phyloP scores from a whole-genome alignment of 2,113 vertebrate genomes.

The Strix uralensis region DNA sequence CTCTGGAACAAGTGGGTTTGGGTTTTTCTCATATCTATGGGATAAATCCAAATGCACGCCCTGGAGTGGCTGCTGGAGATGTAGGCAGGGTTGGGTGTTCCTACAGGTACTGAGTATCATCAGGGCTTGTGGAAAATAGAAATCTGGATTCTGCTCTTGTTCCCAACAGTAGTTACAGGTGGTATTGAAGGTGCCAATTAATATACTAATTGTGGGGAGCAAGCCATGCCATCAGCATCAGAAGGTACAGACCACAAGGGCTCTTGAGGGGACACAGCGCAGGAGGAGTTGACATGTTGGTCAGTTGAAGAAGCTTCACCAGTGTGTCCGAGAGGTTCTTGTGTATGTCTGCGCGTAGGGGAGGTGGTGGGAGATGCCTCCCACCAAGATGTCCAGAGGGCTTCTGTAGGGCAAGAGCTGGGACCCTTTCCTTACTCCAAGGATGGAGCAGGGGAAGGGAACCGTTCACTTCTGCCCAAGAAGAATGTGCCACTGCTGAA shows the following conservation, averaged over 20 bases:
- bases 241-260: not conserved
- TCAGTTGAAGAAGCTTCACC: not conserved
- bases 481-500: not conserved
- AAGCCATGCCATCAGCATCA: accelerated
- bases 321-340: not conserved
- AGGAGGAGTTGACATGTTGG: not conserved
- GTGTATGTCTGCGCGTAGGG: not conserved
- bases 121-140: not conserved
- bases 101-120: accelerated
- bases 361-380: not conserved
- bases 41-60: not conserved
- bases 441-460: not conserved
- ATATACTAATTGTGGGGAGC: not conserved
- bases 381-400: not conserved
- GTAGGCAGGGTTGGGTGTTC: not conserved
- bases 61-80: not conserved
- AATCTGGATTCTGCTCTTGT: not conserved
- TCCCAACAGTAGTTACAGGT: not conserved
- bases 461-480: accelerated
- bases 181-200: not conserved
- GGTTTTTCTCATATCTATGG: not conserved
- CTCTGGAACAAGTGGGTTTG: not conserved
- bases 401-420: not conserved
- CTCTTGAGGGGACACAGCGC: accelerated
- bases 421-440: not conserved